These are phyloP conservation scores for Cyphomyrus plagiostoma DNA, from an alignment of 2,113 vertebrate genomes.

Conservation along the genomic window DNA sequence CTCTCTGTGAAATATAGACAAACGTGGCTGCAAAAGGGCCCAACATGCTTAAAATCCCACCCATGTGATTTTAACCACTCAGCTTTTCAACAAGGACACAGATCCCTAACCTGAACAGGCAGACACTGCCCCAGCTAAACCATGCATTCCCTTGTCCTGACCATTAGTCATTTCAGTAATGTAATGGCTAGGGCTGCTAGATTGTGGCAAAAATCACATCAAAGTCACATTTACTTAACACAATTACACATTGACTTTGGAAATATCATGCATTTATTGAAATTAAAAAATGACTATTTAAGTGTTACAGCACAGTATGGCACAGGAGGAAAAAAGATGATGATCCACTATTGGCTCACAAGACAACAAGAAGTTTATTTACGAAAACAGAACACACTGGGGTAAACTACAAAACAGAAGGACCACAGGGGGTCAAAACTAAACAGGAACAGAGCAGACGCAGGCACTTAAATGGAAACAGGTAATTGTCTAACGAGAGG, in stretches of 20 bases:
- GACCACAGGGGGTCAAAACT: no score
- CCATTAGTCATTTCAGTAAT: background rate
- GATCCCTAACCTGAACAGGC: background rate
- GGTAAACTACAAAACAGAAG: no score
- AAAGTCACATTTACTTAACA: background rate
- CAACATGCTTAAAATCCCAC: background rate
- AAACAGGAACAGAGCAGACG: no score
- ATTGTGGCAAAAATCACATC: background rate
- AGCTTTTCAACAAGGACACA: background rate
- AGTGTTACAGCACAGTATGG: no score
- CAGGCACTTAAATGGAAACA: no score
- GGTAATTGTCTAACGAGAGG: no score
- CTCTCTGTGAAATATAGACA: background rate
- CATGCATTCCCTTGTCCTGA: background rate
- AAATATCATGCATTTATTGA: no score
- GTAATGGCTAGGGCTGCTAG: background rate
- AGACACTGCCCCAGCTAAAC: background rate
- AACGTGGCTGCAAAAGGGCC: background rate
- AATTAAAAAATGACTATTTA: no score
- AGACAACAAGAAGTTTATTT: no score
- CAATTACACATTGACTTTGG: background rate
- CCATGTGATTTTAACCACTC: background rate
- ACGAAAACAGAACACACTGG: no score
- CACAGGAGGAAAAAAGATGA: no score
- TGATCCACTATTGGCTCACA: no score